Percentiles rank a stretch among this genome's conserved stretches.
phyloP scores from a whole-genome alignment of 2,888 invertebrate genomes.

The Slavum lentiscoides region DNA sequence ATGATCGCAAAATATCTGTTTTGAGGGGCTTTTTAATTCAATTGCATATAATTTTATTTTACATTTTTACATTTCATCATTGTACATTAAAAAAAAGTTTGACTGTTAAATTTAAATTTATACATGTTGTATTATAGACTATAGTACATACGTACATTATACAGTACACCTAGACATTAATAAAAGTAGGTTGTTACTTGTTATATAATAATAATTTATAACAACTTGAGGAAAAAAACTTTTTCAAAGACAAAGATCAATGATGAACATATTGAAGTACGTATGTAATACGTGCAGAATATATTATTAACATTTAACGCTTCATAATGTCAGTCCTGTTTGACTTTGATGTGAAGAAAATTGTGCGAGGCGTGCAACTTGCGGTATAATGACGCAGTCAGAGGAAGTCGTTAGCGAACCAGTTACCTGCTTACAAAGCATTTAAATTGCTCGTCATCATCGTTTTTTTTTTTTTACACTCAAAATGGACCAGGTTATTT shows the following conservation, averaged over 20 bases:
- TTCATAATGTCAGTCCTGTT: neutral
- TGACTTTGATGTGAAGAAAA: neutral
- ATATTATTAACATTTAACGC: neutral
- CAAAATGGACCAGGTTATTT: neutral
- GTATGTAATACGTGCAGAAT: neutral
- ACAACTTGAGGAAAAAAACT: constrained; percentile 6
- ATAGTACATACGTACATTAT: too few species aligned
- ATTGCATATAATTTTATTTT: too few species aligned
- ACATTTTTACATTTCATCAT: too few species aligned
- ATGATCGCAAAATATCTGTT: too few species aligned
- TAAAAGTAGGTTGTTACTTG: neutral
- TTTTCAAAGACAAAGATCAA: neutral
- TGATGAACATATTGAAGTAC: neutral
- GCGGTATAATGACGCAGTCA: neutral
- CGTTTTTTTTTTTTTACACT: neutral
- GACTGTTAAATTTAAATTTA: too few species aligned
- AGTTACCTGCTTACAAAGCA: neutral
- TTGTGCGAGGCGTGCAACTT: neutral
- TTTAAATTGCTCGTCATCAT: constrained; percentile 8
- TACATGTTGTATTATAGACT: too few species aligned
- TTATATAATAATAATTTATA: neutral
- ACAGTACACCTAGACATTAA: neutral
- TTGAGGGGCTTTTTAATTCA: too few species aligned
- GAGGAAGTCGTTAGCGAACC: neutral
- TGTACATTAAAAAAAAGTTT: too few species aligned